These are phyloP conservation scores for Phasianus colchicus DNA, from an alignment of 2,113 vertebrate species.

Conservation along the genomic window DNA sequence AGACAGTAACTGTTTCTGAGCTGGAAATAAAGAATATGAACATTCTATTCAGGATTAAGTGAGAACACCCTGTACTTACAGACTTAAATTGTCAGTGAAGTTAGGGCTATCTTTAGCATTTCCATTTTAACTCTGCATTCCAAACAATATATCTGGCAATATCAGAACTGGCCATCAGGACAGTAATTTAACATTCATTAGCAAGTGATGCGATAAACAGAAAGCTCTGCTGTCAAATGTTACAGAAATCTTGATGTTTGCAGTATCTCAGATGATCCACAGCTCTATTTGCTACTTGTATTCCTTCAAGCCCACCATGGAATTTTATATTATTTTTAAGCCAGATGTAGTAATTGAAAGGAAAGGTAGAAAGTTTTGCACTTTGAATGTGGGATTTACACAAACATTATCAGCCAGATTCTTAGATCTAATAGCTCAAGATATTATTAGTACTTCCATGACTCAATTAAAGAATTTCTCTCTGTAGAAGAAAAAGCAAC, in stretches of 20 bases:
- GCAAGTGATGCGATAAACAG: not conserved
- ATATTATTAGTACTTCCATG: not conserved
- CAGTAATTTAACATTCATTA: not conserved
- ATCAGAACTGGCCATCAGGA: not conserved
- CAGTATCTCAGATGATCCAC: not conserved
- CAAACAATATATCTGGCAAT: not conserved
- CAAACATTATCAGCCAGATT: not conserved
- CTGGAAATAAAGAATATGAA: not conserved
- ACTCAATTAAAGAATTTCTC: not conserved
- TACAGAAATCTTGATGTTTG: not conserved
- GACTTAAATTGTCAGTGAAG: not conserved
- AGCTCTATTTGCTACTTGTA: not conserved
- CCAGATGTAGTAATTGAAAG: not conserved
- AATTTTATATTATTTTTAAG: not conserved
- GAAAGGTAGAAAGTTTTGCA: constrained; percentile 4
- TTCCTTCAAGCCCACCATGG: not conserved
- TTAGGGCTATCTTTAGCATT: not conserved
- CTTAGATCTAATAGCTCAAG: not conserved
- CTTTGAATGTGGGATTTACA: not conserved
- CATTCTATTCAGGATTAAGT: not conserved
- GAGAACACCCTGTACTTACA: not conserved
- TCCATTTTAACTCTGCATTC: constrained; percentile 1
- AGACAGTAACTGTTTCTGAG: not conserved
- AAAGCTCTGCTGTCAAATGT: not conserved
- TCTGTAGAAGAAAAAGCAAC: not conserved